Conservation (phyloP, 2,888 invertebrate species). For the Tholera decimalis region DNA sequence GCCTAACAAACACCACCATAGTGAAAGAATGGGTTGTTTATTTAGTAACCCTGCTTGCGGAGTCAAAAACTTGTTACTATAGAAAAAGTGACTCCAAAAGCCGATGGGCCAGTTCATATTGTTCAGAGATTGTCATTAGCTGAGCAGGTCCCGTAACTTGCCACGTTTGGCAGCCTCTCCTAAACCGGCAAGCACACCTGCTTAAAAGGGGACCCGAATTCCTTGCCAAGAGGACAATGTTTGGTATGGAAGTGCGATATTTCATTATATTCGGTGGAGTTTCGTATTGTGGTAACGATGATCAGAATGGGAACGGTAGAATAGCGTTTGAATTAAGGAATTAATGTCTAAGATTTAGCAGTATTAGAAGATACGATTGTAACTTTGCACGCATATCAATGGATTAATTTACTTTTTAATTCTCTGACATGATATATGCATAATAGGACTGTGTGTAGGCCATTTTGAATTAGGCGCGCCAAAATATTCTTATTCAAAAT, state of each 20-base stretch:
- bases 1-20: conserved; percentile 8
- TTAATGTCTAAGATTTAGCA: too few relatives aligned
- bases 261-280: conserved; percentile 42
- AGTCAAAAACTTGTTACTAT: neutral
- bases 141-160: conserved; percentile 79
- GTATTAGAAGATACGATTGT: neutral
- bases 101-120: conserved; percentile 54
- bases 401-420: neutral
- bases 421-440: neutral
- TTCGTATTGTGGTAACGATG: conserved; percentile 7
- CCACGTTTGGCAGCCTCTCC: conserved; percentile 73
- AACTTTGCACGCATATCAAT: neutral
- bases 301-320: neutral
- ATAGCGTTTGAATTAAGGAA: neutral
- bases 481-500: conserved; percentile 7
- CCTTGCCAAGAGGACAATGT: conserved; percentile 67
- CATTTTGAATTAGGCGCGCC: neutral
- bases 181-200: conserved; percentile 81
- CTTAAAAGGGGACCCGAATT: conserved; percentile 74
- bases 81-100: conserved; percentile 22
- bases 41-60: conserved; percentile 5
- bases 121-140: conserved; percentile 65
- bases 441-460: neutral
- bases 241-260: conserved; percentile 48
- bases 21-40: neutral